Conservation (phyloP, 92 coral and sea anemone genomes). For the Porites divaricata region DNA sequence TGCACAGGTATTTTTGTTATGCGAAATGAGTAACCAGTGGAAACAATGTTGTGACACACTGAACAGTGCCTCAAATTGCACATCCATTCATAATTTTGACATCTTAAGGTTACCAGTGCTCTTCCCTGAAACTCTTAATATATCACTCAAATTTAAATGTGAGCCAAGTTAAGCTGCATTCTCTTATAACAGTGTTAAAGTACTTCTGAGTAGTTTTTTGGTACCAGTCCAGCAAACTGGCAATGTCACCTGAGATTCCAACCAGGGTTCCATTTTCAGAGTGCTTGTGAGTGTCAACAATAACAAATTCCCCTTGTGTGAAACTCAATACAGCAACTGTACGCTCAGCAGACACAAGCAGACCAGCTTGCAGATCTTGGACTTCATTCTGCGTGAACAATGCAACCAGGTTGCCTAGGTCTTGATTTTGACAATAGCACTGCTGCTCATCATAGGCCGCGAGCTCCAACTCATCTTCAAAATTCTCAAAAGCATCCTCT, state of each 20-base stretch:
- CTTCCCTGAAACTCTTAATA: neutral
- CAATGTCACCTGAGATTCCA: constrained; percentile 11
- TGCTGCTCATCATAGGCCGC: constrained; percentile 12
- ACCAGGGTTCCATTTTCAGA: neutral
- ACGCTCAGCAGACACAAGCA: constrained; percentile 3
- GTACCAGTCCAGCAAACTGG: neutral
- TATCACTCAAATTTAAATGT: constrained; percentile 10
- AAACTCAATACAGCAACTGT: neutral
- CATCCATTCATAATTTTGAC: too few relatives aligned
- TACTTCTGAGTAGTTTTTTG: neutral
- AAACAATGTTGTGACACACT: too few relatives aligned
- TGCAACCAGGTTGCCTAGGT: constrained; percentile 6
- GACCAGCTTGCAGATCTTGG: constrained; percentile 17
- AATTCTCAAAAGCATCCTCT: constrained; percentile 28
- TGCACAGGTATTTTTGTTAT: too few relatives aligned
- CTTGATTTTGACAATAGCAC: constrained; percentile 25
- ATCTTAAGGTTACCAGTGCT: too few relatives aligned
- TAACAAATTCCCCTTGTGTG: constrained; percentile 8
- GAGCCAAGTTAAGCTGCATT: constrained; percentile 6
- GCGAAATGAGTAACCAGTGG: too few relatives aligned
- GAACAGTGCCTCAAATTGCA: too few relatives aligned
- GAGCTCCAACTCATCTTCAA: constrained; percentile 27
- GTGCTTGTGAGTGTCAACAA: constrained; percentile 8
- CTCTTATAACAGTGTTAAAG: neutral
- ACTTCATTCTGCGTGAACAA: constrained; percentile 8